Evolutionary conservation across 2,888 invertebrate genomes (phyloP), one percentile per base, ranked within the genome.

Genomic region (Troides helena): DNA sequence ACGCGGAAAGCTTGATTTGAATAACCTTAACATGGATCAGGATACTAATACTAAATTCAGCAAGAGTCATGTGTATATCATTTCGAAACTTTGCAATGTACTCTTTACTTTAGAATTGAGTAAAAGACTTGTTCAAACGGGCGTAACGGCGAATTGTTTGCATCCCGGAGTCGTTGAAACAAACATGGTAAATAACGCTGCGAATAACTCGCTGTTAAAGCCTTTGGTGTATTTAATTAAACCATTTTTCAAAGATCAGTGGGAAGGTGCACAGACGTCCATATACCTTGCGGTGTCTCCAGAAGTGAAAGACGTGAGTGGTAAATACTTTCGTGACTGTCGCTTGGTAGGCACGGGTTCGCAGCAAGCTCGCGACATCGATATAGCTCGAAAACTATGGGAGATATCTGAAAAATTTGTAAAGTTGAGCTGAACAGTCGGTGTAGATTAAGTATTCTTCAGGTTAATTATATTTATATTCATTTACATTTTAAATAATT

Each of bases 151-250:
- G 0, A 97, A 97, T 82, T 95, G 95, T 77, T 88, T 97, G 68
- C 97, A 97, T 89, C 98, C 98, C 0, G 98, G 98, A 36, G 93
- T 95, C 85, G 95, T 97, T 57, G 94, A 95, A 76, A 95, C 96
- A 0, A 76, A 82, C 18, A 79, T 96, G 59, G 94, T 96, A 94
- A 88, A 94, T 65, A 94, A 53, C 17, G 17, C 50, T 63, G 74
- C 14, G 12, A 23, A 81, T 67, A 57, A 68, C 1, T 64, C 70
- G 2, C 73, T 79, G 50, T 25, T 77, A 0, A 78, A 74, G 72
- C 65, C 84, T 72, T 66, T 95, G 93, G 78, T 90, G 87, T 68
- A 88, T 91, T 1, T 85, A 5, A 53, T 76, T 0, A 74, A 72
- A 30, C 62, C 72, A 10, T 80, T 85, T 63, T 74, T 76, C 21